Evolutionary conservation across 2,113 vertebrate species (phyloP), one percentile per base, ranked within the genome.

Genomic region (Colaptes auratus): DNA sequence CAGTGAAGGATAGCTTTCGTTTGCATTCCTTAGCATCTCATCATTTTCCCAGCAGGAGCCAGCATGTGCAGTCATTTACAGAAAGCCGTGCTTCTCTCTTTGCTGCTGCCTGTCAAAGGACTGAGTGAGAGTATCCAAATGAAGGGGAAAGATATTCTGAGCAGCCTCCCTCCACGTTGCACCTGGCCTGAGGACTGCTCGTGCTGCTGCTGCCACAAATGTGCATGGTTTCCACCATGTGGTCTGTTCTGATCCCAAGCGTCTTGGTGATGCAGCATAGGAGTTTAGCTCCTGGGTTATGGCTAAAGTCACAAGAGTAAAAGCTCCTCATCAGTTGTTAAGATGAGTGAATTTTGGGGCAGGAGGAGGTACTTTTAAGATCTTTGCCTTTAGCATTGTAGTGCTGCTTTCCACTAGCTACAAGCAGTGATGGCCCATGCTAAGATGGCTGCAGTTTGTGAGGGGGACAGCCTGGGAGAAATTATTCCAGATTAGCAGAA

Each of bases 41-140:
- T 96, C 74, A 95, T 96, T 96, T 97, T 94, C 92, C 88, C 91
- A 95, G 92, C 88, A 96, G 96, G 93, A 94, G 78, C 56, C 73
- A 77, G 78, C 72, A 30, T 88, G 71, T 85, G 53, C 89, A 95
- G 94, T 63, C 85, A 82, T 82, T 96, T 97, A 91, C 70, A 75
- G 93, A 80, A 95, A 95, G 55, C 87, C 72, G 33, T 13, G 4
- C 78, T 90, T 74, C 53, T 90, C 27, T 74, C 18, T 94, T 95
- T 96, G 79, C 86, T 92, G 72, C 56, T 81, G 92, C 79, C 67
- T 94, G 71, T 90, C 92, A 94, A 92, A 93, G 24, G 71, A 66
- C 67, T 78, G 76, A 85, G 67, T 61, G 82, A 95, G 56, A 76
- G 24, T 23, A n/a, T 83, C 66, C 33, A 69, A 86, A 94, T 90